Conservation (phyloP, 2,888 invertebrate species). For the Eupithecia centaureata region DNA sequence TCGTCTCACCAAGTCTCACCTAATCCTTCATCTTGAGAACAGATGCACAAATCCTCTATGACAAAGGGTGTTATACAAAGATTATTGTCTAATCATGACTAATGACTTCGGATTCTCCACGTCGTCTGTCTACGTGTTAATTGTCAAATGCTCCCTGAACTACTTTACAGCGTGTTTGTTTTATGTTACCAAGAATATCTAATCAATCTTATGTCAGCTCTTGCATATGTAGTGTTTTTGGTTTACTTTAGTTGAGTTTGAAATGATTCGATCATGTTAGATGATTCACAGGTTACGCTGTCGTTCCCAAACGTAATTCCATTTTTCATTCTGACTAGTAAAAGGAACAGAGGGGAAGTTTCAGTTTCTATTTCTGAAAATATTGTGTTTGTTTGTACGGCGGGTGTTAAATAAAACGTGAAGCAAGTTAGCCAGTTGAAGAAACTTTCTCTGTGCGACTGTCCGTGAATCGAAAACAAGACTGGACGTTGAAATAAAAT, state of each 20-base stretch:
- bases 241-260: constrained; percentile 19
- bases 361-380: constrained; percentile 62
- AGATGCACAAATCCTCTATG: constrained; percentile 58
- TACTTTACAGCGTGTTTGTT: constrained; percentile 78
- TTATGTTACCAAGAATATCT: constrained; percentile 50
- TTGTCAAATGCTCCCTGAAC: constrained; percentile 73
- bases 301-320: constrained; percentile 75
- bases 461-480: constrained; percentile 57
- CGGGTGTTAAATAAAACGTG: constrained; percentile 60
- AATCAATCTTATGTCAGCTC: constrained; percentile 14
- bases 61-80: constrained; percentile 77
- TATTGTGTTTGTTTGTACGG: constrained; percentile 54
- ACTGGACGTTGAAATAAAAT: constrained; percentile 47
- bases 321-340: constrained; percentile 75
- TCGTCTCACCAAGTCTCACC: constrained; percentile 11
- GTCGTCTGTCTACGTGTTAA: constrained; percentile 72
- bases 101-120: constrained; percentile 69
- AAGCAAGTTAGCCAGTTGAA: constrained; percentile 54
- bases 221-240: constrained; percentile 2
- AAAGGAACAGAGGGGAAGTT: constrained; percentile 62
- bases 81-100: constrained; percentile 79
- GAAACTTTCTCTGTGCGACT: constrained; percentile 54
- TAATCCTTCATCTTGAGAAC: constrained; percentile 38
- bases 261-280: constrained; percentile 41
- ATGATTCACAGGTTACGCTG: constrained; percentile 70